Percentiles rank a stretch among this genome's conserved stretches.
These are phyloP conservation scores for Neodon shergylaensis DNA, from an alignment of 2,113 vertebrate species.

Conservation along the genomic window DNA sequence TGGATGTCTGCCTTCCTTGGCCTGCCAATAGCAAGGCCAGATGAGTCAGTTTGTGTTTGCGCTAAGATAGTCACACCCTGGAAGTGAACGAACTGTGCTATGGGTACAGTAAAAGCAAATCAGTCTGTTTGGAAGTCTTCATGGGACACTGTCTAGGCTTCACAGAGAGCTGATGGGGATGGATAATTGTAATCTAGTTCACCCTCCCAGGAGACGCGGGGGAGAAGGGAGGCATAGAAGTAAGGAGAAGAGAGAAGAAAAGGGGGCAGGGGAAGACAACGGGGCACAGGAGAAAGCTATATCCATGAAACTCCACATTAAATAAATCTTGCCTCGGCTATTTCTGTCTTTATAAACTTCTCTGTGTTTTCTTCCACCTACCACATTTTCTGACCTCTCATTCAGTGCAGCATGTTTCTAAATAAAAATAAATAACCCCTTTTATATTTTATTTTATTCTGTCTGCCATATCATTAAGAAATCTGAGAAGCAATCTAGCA, in stretches of 20 bases:
- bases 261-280: rapidly evolving
- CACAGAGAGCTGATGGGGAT: background rate
- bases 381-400: background rate
- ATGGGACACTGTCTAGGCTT: background rate
- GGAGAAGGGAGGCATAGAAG: background rate
- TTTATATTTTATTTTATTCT: background rate
- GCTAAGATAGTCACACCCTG: background rate
- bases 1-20: background rate
- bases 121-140: background rate
- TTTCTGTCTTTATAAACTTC: background rate
- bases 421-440: conserved; percentile 22
- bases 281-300: background rate
- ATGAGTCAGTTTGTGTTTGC: background rate
- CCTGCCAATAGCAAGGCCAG: background rate
- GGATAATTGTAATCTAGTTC: background rate
- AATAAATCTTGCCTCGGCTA: background rate
- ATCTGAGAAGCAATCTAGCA: background rate
- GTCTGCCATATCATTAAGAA: background rate
- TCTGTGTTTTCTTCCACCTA: background rate
- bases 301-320: background rate
- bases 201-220: background rate
- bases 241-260: rapidly evolving
- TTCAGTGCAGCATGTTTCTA: background rate
- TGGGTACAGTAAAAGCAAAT: background rate
- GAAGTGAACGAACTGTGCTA: background rate